These are phyloP conservation scores for Albula goreensis DNA, from an alignment of 2,113 vertebrate species.

Conservation along the genomic window DNA sequence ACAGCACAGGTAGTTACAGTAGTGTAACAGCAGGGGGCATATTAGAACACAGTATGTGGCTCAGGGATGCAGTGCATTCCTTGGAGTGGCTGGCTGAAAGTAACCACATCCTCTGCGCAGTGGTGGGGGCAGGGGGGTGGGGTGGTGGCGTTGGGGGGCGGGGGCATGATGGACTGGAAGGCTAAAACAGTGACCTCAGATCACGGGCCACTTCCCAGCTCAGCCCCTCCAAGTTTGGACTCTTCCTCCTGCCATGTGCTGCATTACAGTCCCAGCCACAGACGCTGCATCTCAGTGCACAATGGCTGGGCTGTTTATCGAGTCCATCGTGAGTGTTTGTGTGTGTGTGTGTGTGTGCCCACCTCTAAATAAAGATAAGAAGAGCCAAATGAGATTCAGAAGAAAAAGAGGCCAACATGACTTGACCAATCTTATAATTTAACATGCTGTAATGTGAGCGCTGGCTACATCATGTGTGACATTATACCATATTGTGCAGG, in stretches of 20 bases:
- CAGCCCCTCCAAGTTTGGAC: neutral
- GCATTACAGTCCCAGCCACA: neutral
- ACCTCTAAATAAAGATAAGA: neutral
- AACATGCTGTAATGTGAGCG: no score
- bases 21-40: conserved; percentile 62
- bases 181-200: conserved; percentile 16
- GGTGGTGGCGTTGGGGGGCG: neutral
- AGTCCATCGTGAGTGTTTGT: neutral
- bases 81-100: neutral
- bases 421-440: neutral
- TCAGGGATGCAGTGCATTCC: conserved; percentile 3
- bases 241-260: neutral
- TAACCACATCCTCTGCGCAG: neutral
- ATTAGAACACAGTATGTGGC: conserved; percentile 45
- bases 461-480: no score
- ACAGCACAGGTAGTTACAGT: neutral
- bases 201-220: neutral
- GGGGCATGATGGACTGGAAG: no score
- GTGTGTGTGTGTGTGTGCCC: neutral
- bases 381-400: neutral
- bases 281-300: neutral
- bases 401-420: neutral
- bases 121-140: neutral
- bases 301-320: neutral
- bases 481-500: no score